Percentiles rank a stretch among this genome's conserved stretches.
These are phyloP conservation scores for Vombatus ursinus DNA, from an alignment of 2,113 vertebrate genomes.

Conservation along the genomic window DNA sequence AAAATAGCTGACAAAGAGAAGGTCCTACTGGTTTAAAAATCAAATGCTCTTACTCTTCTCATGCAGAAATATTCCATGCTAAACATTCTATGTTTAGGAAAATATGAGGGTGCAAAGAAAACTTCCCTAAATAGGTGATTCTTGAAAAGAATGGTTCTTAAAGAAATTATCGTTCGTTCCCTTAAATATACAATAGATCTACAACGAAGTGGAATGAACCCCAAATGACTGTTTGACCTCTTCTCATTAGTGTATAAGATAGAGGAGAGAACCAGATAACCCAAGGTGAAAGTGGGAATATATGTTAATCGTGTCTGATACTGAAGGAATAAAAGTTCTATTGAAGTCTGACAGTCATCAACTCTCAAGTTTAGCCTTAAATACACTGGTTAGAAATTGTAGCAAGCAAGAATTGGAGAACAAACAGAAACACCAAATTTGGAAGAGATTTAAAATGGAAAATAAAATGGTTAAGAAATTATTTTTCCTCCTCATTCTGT, in stretches of 20 bases:
- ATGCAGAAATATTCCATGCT: neutral
- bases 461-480: neutral
- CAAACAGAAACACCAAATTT: neutral
- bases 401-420: neutral
- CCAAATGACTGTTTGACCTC: neutral
- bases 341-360: neutral
- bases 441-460: neutral
- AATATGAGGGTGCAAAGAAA: neutral
- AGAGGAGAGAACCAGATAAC: accelerated
- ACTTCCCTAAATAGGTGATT: neutral
- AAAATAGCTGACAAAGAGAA: neutral
- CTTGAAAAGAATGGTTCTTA: neutral
- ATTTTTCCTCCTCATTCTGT: neutral
- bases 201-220: neutral
- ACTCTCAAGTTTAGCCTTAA: neutral
- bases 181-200: neutral
- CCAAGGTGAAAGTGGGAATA: neutral
- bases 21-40: neutral
- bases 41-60: too few species aligned
- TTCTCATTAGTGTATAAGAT: neutral
- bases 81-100: neutral
- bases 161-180: neutral
- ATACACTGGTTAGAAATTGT: neutral
- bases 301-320: neutral
- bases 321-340: neutral